Evolutionary conservation across 2,888 invertebrate species (phyloP), one percentile per base, ranked within the genome.

Genomic region (Horisme vitalbata): DNA sequence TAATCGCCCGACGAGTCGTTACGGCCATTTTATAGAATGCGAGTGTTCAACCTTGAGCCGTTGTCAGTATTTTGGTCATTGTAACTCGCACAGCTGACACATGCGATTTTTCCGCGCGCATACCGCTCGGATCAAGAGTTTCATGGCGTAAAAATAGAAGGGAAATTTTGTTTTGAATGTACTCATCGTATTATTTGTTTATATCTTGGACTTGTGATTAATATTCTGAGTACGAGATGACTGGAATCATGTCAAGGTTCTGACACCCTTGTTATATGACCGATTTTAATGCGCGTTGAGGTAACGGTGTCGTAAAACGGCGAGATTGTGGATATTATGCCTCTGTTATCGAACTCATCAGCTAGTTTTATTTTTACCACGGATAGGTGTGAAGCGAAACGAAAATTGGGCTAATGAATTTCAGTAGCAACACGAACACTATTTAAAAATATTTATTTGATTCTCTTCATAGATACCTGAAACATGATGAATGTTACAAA

Each of bases 1-100:
- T 76, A 73, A 79, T 76, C 71, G 75, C 61, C 65, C 68, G 67
- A 60, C 71, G 75, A 68, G 61, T 61, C 61, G 66, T 65, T 81
- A 79, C 85, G 83, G 84, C 83, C 83, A 85, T 84, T 84, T 85
- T 83, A 84, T 78, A 76, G 71, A 71, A 76, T 75, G 68, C 68
- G 61, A 74, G 66, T 73, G 65, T 68, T 65, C 79, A 85, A 83
- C 84, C 84, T 86, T 85, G 84, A 79, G 72, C 68, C 68, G 74
- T 70, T 65, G 68, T 73, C 75, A 77, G 75, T 81, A 80, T 83
- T 83, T 83, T 83, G 81, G 80, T 80, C 75, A 78, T 75, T 76
- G 81, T 76, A 75, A 72, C 67, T 63, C 61, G 61, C 63, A 63
- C 70, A 72, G 72, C 72, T 75, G 73, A 68, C 60, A 68, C 60